Base-by-base conservation (phyloP, 37 sponge, comb jelly and placozoan species). In the Axinella damicornis region DNA sequence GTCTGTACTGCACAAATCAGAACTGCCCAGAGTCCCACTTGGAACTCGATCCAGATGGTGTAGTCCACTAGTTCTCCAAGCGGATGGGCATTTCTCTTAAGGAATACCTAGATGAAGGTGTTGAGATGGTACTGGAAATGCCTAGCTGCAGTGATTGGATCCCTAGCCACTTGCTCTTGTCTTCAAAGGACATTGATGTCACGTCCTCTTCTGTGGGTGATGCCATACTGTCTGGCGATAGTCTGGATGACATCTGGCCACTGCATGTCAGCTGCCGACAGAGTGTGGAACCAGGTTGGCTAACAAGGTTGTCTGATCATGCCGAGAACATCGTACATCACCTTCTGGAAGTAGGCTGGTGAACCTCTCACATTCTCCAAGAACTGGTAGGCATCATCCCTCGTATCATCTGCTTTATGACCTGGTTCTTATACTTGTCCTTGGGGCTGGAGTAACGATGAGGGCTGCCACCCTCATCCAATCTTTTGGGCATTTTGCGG, bases 171-270 rank as follows among this genome's bases (percentile, higher is more conserved):
- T 33, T 78, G 28, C 65, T 62, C 61, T 76, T 76, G 1, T 11
- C 61, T 28, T 76, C 61, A 56, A 56, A 76, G 20, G 77, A 57
- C 2, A 76, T 2, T 57, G 77, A 67, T 14, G 21, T 1, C 5
- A 81, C 71, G 1, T 81, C 58, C 30, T 69, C 57, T 54, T 81
- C 71, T 31, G 81, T 69, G 69, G 6, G 13, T 4, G 2, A 55
- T 36, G 64, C 77, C 85, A 76, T 84, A 75, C 77, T 84, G 77
- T 37, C 36, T 74, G 34, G 85, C 77, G 14, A 65, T 84, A 13
- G 53, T 65, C 63, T 74, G 77, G 24, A 84, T 84, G 30, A 84
- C 25, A 17, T 84, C 85, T 37, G 85, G 76, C 85, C 85, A 84
- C 22, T 81, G 68, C 71, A 67, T 40, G 65, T 81, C 71, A 33